Evolutionary conservation across 2,888 invertebrate genomes (phyloP), one percentile per base, ranked within the genome.

Genomic region (Hipparchia semele): DNA sequence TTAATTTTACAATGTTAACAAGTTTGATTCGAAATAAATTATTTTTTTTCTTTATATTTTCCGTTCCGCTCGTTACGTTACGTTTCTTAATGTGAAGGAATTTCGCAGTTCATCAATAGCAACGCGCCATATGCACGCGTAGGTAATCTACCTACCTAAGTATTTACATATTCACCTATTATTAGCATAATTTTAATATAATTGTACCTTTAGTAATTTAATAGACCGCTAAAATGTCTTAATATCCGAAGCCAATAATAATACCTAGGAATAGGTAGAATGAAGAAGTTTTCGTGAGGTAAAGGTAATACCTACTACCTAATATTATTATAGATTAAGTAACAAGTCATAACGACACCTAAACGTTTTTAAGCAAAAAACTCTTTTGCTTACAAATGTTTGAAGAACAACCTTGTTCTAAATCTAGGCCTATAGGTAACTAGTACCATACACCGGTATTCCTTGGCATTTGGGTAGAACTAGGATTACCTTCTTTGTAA

Each of bases 11-110:
- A 59, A 73, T 73, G 75, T 72, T 68, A 73, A 72, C 60, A 68
- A 39, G 9, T 1, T 65, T 12, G 6, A 5, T 23, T 7, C 65
- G 53, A 67, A 69, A 49, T 71, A 73, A 65, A 65, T 68, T 72
- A 65, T 68, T 72, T 56, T 71, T 74, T 59, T 73, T 67, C 13
- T 39, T 64, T 70, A 68, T 70, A 69, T 74, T 76, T 71, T 60
- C 65, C 72, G 77, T 78, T 78, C 76, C 76, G 77, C 75, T 76
- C 70, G 60, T 76, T 78, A 76, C 71, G 58, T 61, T 69, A 59
- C 71, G 66, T 78, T 78, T 75, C 78, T 70, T 73, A 78, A 76
- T 65, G 23, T 58, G 46, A 51, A 61, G 72, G 73, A 71, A 73
- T 76, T 76, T 74, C 68, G 68, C 66, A 66, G 72, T 72, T 71